phyloP scores from a whole-genome alignment of 2,113 vertebrate species.

The Thunnus maccoyii region DNA sequence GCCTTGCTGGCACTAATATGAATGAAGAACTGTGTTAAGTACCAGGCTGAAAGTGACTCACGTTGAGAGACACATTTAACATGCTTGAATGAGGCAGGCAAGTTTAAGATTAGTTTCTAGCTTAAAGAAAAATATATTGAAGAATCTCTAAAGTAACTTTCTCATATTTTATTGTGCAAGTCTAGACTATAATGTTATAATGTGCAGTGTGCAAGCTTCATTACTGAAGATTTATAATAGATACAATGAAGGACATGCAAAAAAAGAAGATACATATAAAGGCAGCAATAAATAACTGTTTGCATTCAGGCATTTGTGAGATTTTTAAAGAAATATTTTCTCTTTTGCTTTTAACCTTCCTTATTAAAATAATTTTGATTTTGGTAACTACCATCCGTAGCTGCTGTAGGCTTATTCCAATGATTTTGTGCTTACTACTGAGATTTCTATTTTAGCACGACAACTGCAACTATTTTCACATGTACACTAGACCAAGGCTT shows the following conservation, averaged over 20 bases:
- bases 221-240: neutral
- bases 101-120: conserved; percentile 1
- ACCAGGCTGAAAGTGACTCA: conserved; percentile 47
- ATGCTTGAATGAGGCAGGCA: conserved; percentile 27
- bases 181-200: neutral
- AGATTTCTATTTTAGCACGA: conserved; percentile 6
- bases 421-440: neutral
- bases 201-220: neutral
- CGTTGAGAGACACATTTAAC: conserved; percentile 31
- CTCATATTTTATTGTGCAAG: neutral
- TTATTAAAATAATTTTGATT: neutral
- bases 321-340: neutral
- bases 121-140: neutral
- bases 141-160: neutral
- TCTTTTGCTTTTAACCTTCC: neutral
- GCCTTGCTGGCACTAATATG: conserved; percentile 66
- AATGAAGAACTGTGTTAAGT: conserved; percentile 52
- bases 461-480: conserved; percentile 46
- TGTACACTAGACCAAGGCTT: neutral
- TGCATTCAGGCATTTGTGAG: neutral
- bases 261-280: neutral
- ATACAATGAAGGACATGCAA: neutral
- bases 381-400: conserved; percentile 12
- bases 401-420: neutral
- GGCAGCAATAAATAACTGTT: neutral